Base-by-base conservation (phyloP, 2,113 vertebrate genomes). In the Monopterus albus region DNA sequence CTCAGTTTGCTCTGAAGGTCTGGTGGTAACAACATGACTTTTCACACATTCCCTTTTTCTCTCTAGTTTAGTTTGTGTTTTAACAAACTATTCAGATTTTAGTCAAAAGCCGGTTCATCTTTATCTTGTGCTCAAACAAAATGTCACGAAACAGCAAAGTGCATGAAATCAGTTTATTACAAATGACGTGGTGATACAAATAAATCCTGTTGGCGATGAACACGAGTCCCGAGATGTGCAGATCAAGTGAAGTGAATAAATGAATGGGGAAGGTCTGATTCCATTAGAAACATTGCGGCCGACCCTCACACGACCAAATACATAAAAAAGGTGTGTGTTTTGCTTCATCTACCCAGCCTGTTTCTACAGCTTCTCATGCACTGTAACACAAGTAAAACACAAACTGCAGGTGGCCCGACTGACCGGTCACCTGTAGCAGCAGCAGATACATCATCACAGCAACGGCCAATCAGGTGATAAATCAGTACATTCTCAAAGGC, bases 131-230 rank as follows among this genome's bases (percentile, higher is more conserved):
- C n/a, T n/a, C n/a, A n/a, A n/a, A n/a, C n/a, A n/a, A n/a, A n/a
- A n/a, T n/a, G n/a, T n/a, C n/a, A n/a, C n/a, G n/a, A 31, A 31
- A 31, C 46, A 49, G 1, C 49, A 31, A 49, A 8, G 43, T 78
- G 81, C 81, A 81, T 89, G 83, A 88, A 71, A 67, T 67, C 75
- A 29, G 64, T 90, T 92, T 92, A 92, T 89, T 92, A 85, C 68
- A 91, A 90, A 90, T 88, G 76, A 87, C 29, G 57, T 46, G 63
- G 47, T 78, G 79, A 75, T 72, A 78, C 57, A 86, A 84, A 88
- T 39, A 52, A 81, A 75, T 18, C 25, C 50, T 36, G 63, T 42
- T 36, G 63, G 68, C 66, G 79, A 58, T 50, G 61, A 77, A 77
- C 49, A 70, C 40, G 38, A 75, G 29, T 50, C 57, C 45, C 43